Evolutionary conservation across 2,888 invertebrate species (phyloP), one percentile per base, ranked within the genome.

Genomic region (Cantharis lateralis): DNA sequence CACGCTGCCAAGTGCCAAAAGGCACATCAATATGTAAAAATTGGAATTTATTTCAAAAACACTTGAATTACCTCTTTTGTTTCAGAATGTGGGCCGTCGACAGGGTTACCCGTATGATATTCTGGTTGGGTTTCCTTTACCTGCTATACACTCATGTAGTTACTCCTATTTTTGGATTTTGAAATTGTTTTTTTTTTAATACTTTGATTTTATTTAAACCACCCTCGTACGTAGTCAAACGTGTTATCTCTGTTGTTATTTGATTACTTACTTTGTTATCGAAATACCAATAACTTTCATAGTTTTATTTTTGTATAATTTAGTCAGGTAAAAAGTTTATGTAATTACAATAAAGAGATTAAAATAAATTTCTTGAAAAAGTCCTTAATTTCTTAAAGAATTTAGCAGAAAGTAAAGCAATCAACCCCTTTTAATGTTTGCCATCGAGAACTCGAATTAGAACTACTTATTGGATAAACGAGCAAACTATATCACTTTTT

Each of bases 21-120:
- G 94, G 71, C 95, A 96, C 82, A 93, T 96, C 93, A 92, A 89
- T 89, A 88, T 95, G 96, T 95, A 89, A 92, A n/a, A n/a, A n/a
- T 1, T 9, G 5, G 92, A 88, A 64, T 62, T 63, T 70, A 15
- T 32, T 32, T n/a, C 13, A 84, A 32, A 10, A 70, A 32, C 20
- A 4, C 15, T 64, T 16, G 15, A 24, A 63, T 15, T 11, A 71
- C 11, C 15, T 18, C n/a, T 61, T 62, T 62, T 28, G 10, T 63
- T 64, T 68, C 61, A 74, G 28, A 32, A 32, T 68, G 68, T 70
- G 9, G 69, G 61, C 16, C 20, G 26, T 18, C 15, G 63, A 66
- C 18, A 28, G 69, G 20, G 70, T 73, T 63, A 64, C 78, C n/a
- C 69, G 68, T 73, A 71, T 63, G 28, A 18, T 72, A 73, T 79